Conservation (phyloP, 35 echinoderm and acorn worm species). For the Heliocidaris erythrogramma region DNA sequence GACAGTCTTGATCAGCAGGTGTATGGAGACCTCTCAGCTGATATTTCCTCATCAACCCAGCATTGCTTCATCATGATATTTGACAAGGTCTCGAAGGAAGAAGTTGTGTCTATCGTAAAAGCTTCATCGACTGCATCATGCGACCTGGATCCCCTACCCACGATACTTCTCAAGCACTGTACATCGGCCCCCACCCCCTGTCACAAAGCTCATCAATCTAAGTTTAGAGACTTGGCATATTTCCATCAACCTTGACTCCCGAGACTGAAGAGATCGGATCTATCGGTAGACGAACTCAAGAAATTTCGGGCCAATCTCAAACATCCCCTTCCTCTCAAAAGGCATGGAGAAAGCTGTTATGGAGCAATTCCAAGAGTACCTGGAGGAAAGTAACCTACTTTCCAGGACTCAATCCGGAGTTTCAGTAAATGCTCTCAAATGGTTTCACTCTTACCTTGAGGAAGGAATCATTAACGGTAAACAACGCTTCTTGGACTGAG, state of each 20-base stretch:
- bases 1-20: not conserved
- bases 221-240: not conserved
- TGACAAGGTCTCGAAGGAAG: not conserved
- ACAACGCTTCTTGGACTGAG: not conserved
- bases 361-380: slow-evolving; percentile 48
- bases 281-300: slow-evolving; percentile 27
- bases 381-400: slow-evolving; percentile 18
- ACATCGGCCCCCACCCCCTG: not conserved
- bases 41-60: not conserved
- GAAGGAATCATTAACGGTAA: not conserved
- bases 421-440: slow-evolving; percentile 51
- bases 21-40: not conserved
- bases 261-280: slow-evolving; percentile 27
- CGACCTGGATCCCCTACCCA: slow-evolving; percentile 51
- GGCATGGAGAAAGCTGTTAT: slow-evolving; percentile 45
- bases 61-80: slow-evolving; percentile 35
- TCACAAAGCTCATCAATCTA: slow-evolving; percentile 52
- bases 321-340: slow-evolving; percentile 58
- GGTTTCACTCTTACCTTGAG: slow-evolving; percentile 64
- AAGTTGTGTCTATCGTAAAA: slow-evolving; percentile 30
- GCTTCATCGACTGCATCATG: slow-evolving; percentile 37
- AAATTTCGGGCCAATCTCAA: slow-evolving; percentile 61
- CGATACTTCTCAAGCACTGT: slow-evolving; percentile 44
- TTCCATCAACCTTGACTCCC: slow-evolving; percentile 48
- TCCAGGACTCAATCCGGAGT: slow-evolving; percentile 39